Conservation (phyloP, 2,113 vertebrate species). For the Ailurus styani region DNA sequence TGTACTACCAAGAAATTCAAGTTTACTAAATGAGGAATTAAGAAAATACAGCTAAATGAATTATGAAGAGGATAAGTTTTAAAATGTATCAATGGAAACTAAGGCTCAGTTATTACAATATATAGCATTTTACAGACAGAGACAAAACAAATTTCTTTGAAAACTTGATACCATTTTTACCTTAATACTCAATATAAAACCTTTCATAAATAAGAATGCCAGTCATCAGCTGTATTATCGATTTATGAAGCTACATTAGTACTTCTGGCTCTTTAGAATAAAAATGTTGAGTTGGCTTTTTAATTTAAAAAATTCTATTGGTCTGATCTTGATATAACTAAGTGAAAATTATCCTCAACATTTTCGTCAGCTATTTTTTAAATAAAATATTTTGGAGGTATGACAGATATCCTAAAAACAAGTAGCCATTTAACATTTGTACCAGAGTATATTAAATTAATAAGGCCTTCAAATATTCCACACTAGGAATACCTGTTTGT, state of each 20-base stretch:
- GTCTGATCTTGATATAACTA: not conserved
- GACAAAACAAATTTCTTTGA: not conserved
- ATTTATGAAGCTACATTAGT: not conserved
- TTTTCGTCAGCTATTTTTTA: constrained; percentile 11
- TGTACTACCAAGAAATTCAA: not conserved
- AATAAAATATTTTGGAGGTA: not conserved
- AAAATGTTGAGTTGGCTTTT: constrained; percentile 14
- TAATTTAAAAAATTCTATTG: not conserved
- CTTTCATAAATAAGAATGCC: not conserved
- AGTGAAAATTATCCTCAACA: not conserved
- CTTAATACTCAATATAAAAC: not conserved
- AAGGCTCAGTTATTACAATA: not conserved
- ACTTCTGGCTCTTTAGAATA: not conserved
- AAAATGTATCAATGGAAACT: not conserved
- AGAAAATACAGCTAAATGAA: not conserved
- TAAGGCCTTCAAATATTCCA: not conserved
- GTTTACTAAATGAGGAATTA: constrained; percentile 13
- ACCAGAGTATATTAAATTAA: not conserved
- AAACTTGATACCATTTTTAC: not conserved
- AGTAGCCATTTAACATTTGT: not conserved
- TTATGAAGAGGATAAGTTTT: not conserved
- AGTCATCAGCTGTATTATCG: not conserved
- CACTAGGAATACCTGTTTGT: not conserved
- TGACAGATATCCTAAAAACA: not conserved
- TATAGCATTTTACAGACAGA: constrained; percentile 10